Base-by-base conservation (phyloP, 2,888 invertebrate species). In the Syrphus vitripennis region DNA sequence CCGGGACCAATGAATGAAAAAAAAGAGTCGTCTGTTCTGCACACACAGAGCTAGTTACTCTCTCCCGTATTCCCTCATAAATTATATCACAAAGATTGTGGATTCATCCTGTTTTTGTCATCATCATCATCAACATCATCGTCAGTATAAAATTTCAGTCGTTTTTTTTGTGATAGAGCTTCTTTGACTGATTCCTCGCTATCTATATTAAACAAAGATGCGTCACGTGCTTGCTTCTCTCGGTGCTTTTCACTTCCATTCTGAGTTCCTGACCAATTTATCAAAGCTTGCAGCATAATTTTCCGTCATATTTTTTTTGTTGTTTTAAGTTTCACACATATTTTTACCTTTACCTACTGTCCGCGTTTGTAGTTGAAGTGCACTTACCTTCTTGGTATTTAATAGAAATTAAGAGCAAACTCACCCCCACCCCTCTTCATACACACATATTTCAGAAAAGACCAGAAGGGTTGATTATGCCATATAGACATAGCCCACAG, bases 381-480 rank as follows among this genome's bases (percentile, higher is more conserved):
- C 61, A 31, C 69, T 72, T 37, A 67, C 65, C 57, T 59, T 42
- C 67, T 42, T 40, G 29, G 61, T 57, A 74, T 83, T 83, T 74
- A 78, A 71, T 29, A 83, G 50, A 82, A 82, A 77, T 82, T 71
- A 71, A 77, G 65, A 50, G 29, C 71, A 55, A 57, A 63, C 21
- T 45, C 53, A 31, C 3, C 24, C 24, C 3, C 2, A 5, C 19
- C 24, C 6, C 9, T 4, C 6, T 4, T n/a, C 14, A 37, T 9
- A 55, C n/a, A 14, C 7, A n/a, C n/a, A 29, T 10, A 16, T 29
- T 29, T 16, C 0, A 53, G 4, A 19, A 19, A 57, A 57, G 6
- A 37, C 59, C 37, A 55, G 6, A 21, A 37, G 59, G 59, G 37
- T 59, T 37, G 19, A 29, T 31, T 31, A 34, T 59, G 12, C 19